Evolutionary conservation across 2,113 vertebrate genomes (phyloP), one percentile per base, ranked within the genome.

Genomic region (Trogon surrucura): DNA sequence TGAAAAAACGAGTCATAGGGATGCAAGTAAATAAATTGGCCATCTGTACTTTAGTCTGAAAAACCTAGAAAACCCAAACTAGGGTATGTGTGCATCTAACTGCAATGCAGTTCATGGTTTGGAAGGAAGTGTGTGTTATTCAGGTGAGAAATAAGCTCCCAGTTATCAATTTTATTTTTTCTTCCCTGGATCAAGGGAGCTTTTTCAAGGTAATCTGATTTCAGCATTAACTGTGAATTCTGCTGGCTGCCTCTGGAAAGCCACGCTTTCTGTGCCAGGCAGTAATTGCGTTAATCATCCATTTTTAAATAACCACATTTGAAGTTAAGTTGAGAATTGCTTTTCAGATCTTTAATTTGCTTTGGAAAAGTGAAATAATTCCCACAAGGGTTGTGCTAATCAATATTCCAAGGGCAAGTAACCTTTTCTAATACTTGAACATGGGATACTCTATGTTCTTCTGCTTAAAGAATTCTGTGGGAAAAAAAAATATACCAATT

Each of bases 301-400:
- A 96, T 96, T 96, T 97, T 97, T 96, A 95, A 97, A 97, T 96
- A 97, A 96, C 93, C 72, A 62, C 89, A 87, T 96, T 97, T 96
- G 96, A 96, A 95, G 93, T 95, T 97, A 95, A 96, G 93, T 96
- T 94, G 95, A 94, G 96, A 96, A 95, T 95, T 96, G 95, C 95
- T 95, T 94, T 97, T 96, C 93, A 96, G 94, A 97, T 97, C 94
- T 97, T 94, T 95, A 95, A 97, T 95, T 96, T 97, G 91, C 93
- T 95, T 95, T 96, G 92, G 91, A 96, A 96, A 97, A 94, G 79
- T 67, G 89, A 97, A 97, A 96, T 85, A 70, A 96, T 93, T 95
- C 93, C 88, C 91, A 91, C 73, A 70, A 82, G 94, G 62, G 57
- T 19, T 30, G 56, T 78, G 56, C 91, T 88, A 72, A 89, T 91